These are phyloP conservation scores for Rhorus exstirpatorius DNA, from an alignment of 2,888 invertebrate genomes.

Conservation along the genomic window DNA sequence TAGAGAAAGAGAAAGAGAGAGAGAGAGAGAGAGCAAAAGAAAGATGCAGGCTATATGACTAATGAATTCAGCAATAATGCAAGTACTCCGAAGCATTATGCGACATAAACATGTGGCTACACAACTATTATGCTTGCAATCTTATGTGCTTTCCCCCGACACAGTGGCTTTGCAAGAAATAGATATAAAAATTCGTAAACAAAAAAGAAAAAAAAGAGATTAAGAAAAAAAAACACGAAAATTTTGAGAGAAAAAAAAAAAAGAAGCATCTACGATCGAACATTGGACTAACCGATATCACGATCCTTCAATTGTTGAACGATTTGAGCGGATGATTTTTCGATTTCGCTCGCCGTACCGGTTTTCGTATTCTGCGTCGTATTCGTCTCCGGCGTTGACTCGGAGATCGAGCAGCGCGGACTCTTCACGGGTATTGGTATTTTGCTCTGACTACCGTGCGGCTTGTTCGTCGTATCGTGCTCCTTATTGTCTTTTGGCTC, in stretches of 20 bases:
- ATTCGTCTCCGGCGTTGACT: slow-evolving; percentile 83
- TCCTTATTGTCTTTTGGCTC: slow-evolving; percentile 80
- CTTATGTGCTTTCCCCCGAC: slow-evolving; percentile 35
- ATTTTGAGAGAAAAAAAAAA: slow-evolving; percentile 53
- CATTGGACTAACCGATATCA: slow-evolving; percentile 81
- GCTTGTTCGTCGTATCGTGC: slow-evolving; percentile 79
- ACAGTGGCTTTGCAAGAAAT: slow-evolving; percentile 37
- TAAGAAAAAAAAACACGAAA: slow-evolving; percentile 35
- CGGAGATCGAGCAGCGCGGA: slow-evolving; percentile 83
- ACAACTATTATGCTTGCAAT: slow-evolving; percentile 64
- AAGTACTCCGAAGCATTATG: slow-evolving; percentile 67
- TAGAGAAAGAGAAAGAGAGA: slow-evolving; percentile 30
- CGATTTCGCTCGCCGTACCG: slow-evolving; percentile 79
- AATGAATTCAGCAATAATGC: slow-evolving; percentile 64
- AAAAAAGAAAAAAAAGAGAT: slow-evolving; percentile 17
- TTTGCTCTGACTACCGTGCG: slow-evolving; percentile 87
- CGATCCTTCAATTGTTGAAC: slow-evolving; percentile 79
- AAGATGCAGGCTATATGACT: slow-evolving; percentile 55
- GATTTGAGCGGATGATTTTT: slow-evolving; percentile 76
- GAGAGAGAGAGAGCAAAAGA: slow-evolving; percentile 2
- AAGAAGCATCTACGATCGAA: slow-evolving; percentile 62
- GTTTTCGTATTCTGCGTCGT: slow-evolving; percentile 79
- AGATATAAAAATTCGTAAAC: slow-evolving; percentile 10
- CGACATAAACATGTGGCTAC: slow-evolving; percentile 58
- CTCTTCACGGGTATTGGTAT: slow-evolving; percentile 89